Base-by-base conservation (phyloP, 1,140 invertebrate genomes). In the Drosophila burlai region DNA sequence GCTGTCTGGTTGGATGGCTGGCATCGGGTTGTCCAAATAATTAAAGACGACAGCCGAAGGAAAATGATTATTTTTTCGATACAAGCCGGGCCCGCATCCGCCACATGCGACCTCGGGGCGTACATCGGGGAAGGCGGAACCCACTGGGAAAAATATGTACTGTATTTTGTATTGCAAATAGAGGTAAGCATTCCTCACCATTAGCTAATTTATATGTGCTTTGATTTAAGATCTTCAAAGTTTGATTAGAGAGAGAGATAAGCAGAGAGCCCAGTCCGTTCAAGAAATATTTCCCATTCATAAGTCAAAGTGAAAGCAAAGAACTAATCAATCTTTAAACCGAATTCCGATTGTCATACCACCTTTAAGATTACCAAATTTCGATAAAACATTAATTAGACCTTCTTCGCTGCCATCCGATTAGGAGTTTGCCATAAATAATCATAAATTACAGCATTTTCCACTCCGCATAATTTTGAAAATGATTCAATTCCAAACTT, bases 41-140 rank as follows among this genome's bases (percentile, higher is more conserved):
- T 71, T 71, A 71, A 71, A 71, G 67, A 38, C 40, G 67, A 69
- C 67, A 71, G 49, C 65, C 67, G 15, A 69, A 71, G 67, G 64
- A 69, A 68, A 71, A 71, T 71, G 47, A 71, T 71, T 71, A 57
- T 71, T 71, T 69, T 71, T 71, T 57, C 67, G 67, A 57, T 69
- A 71, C 67, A 71, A 55, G 21, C 66, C 34, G 18, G 16, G 16
- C 40, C 64, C 59, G 42, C 31, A 63, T 63, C 16, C 54, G 40
- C 59, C 26, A 49, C 36, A 69, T 38, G 26, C 21, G 36, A 50
- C 66, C 61, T 43, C 13, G 8, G 31, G 26, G 62, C 62, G 16
- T 58, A 52, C 16, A 40, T 26, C 40, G 38, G 26, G 13, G 15
- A n/a, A 40, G 15, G 29, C 18, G 18, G n/a, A 43, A 24, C 42